A percentile compares a stretch with the other conserved stretches of the same genome.
phyloP scores from a whole-genome alignment of 1,140 invertebrate genomes.

The Melanaphis sacchari region DNA sequence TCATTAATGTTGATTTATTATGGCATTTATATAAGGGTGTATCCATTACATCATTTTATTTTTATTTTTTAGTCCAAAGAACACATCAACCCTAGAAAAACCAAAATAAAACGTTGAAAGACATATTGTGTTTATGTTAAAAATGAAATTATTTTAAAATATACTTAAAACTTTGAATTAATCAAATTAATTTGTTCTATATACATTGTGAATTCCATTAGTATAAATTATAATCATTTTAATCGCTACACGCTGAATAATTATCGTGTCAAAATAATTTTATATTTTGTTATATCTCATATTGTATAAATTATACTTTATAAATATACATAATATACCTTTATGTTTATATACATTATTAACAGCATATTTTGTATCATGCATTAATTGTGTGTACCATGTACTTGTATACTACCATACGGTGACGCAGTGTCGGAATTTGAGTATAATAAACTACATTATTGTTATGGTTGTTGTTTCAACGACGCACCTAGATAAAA shows the following conservation, averaged over 20 bases:
- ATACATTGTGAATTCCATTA: background rate
- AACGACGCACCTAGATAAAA: background rate
- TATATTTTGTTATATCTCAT: background rate
- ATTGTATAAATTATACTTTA: background rate
- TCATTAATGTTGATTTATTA: constrained; percentile 13
- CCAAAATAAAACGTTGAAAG: background rate
- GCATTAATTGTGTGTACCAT: too few relatives aligned
- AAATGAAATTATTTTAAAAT: constrained; percentile 2
- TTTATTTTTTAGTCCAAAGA: background rate
- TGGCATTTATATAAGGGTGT: background rate
- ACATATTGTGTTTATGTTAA: background rate
- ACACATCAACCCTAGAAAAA: background rate
- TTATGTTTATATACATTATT: background rate
- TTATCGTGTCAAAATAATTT: background rate
- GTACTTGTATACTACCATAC: background rate
- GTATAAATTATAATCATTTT: background rate
- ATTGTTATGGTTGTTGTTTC: background rate
- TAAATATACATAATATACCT: background rate
- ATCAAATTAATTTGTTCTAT: background rate
- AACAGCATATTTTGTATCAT: background rate
- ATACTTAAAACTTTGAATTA: background rate
- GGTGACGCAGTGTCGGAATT: background rate
- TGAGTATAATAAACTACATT: background rate
- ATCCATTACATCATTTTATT: background rate
- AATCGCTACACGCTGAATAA: background rate